These are phyloP conservation scores for Perccottus glenii DNA, from an alignment of 2,113 vertebrate species.

Conservation along the genomic window DNA sequence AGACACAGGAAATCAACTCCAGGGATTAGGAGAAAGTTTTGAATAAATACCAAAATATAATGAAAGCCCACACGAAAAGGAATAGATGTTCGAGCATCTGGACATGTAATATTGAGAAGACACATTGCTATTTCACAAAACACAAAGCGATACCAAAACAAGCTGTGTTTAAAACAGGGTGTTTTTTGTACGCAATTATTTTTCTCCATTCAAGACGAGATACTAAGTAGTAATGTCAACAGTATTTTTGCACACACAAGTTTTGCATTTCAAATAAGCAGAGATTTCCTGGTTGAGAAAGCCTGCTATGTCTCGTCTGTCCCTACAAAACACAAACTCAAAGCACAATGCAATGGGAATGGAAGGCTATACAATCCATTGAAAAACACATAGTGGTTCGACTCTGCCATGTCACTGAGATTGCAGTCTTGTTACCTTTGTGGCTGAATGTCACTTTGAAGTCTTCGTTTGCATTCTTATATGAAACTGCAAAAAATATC, in stretches of 20 bases:
- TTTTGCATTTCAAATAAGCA: not conserved
- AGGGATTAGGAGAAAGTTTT: not conserved
- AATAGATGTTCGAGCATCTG: too few relatives aligned
- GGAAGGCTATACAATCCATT: constrained; percentile 32
- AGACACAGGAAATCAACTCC: not conserved
- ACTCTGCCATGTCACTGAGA: constrained; percentile 23
- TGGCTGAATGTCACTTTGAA: constrained; percentile 17
- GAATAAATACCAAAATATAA: not conserved
- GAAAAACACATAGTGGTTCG: constrained; percentile 52
- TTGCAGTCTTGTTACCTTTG: too few relatives aligned
- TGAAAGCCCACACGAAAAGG: too few relatives aligned
- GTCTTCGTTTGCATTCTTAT: not conserved
- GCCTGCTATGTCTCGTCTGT: constrained; percentile 15
- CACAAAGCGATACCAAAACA: too few relatives aligned
- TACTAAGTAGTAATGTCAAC: not conserved
- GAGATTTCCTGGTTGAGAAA: constrained; percentile 17
- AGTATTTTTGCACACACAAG: constrained; percentile 3
- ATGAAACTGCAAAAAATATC: too few relatives aligned
- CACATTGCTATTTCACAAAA: not conserved
- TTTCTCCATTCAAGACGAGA: too few relatives aligned
- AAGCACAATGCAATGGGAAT: not conserved
- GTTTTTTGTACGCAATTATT: too few relatives aligned
- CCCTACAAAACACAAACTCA: constrained; percentile 34
- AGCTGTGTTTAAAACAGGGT: too few relatives aligned
- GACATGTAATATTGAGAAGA: too few relatives aligned